Evolutionary conservation across 2,888 invertebrate genomes (phyloP).

Genomic region (Eugnorisma glareosa): DNA sequence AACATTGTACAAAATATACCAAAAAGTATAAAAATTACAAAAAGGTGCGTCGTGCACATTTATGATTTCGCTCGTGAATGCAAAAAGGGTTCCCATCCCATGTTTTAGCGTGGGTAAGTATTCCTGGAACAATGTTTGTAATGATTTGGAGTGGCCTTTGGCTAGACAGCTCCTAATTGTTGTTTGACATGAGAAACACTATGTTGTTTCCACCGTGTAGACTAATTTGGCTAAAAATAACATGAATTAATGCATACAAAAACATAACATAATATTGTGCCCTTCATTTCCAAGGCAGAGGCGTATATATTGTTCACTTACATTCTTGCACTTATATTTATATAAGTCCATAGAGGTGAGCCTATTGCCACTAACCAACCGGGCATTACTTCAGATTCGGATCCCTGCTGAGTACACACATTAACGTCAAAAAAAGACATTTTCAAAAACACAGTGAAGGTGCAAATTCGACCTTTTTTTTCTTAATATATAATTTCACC

Average conservation of each 20-base stretch:
- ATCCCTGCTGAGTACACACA: background rate
- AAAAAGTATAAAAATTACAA: too few species aligned
- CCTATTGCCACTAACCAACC: background rate
- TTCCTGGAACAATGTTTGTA: slow-evolving; percentile 34
- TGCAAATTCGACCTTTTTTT: too few species aligned
- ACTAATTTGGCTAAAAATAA: slow-evolving; percentile 12
- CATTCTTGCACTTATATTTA: background rate
- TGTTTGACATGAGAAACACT: slow-evolving; percentile 22
- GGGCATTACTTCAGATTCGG: background rate
- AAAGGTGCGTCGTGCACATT: too few species aligned
- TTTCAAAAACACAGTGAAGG: background rate
- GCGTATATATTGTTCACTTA: background rate
- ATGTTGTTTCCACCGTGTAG: background rate
- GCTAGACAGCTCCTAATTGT: slow-evolving; percentile 42
- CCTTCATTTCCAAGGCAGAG: background rate
- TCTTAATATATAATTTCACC: background rate
- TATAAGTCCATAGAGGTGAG: background rate
- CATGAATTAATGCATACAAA: background rate
- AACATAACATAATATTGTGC: background rate
- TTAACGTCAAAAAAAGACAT: background rate
- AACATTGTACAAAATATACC: too few species aligned
- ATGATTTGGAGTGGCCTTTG: slow-evolving; percentile 45
- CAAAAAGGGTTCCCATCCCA: background rate
- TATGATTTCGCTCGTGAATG: background rate
- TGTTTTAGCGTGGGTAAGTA: background rate